Base-by-base conservation (phyloP, 92 coral and sea anemone species). In the Paramuricea clavata region DNA sequence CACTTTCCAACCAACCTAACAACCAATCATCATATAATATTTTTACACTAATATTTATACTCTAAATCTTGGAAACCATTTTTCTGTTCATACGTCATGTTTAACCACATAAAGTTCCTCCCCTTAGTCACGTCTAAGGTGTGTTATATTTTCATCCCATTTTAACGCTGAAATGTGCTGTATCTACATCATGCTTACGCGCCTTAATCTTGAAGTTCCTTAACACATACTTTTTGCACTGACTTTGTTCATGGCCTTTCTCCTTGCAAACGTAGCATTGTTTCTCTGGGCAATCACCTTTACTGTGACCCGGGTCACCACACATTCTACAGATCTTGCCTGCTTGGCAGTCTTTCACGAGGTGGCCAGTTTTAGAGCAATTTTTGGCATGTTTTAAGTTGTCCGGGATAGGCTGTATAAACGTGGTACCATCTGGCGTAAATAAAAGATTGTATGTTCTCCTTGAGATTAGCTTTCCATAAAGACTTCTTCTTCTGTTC, bases 371-470 rank as follows among this genome's bases (percentile, higher is more conserved):
- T 42, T 74, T 47, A 0, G 47, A 22, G 52, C 81, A 74, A 5
- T 74, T 74, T 0, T 59, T 52, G 35, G n/a, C 62, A 74, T 26
- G 81, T 74, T 31, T 44, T 43, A 5, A 59, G 47, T 74, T 74
- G 81, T 5, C 81, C 81, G 1, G 3, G n/a, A 59, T 74, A 74
- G 0, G 32, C 32, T 0, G 32, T 43, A 7, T 59, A 59, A 1
- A 74, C 28, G 10, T 74, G 60, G 27, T 74, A 11, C n/a, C 21
- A 1, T 31, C 81, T 30, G 0, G 52, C 81, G 27, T 74, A 41
- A 3, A 74, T 44, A 27, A 11, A 74, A 0, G 81, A 74, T 0
- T 59, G 60, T 9, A 44, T 43, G 30, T 21, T 12, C 19, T 25
- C 50, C 3, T 43, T 1, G 1, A 43, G 49, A 12, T 47, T 43